Percentiles rank a stretch among this genome's conserved stretches.
These are phyloP conservation scores for Oreochromis mossambicus DNA, from an alignment of 2,797 vertebrate species.

Conservation along the genomic window DNA sequence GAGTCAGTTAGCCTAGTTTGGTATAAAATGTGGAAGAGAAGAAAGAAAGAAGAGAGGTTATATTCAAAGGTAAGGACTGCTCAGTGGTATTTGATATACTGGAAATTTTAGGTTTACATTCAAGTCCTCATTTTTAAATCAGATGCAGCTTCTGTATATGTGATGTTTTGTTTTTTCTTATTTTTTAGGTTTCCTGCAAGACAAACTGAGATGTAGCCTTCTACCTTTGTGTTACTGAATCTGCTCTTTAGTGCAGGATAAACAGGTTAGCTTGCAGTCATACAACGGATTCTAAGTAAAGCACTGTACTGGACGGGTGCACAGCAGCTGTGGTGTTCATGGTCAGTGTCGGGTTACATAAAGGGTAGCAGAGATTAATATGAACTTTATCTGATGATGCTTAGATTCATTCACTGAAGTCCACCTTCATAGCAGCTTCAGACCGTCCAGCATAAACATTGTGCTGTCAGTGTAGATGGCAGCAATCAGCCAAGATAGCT, in stretches of 20 bases:
- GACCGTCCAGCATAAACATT: background rate
- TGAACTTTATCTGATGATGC: background rate
- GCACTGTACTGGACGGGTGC: background rate
- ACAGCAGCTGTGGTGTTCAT: background rate
- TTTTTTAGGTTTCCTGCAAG: background rate
- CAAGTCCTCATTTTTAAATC: background rate
- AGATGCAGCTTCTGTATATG: background rate
- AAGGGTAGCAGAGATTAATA: background rate
- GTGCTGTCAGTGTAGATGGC: background rate
- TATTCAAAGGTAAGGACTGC: background rate
- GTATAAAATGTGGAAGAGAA: background rate
- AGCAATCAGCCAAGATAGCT: background rate
- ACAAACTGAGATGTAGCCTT: background rate
- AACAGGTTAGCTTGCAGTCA: background rate
- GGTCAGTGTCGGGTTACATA: background rate
- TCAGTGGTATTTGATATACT: background rate
- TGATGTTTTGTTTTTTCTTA: background rate
- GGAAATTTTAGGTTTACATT: background rate
- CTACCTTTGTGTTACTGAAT: background rate
- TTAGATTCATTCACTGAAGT: background rate
- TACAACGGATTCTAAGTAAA: background rate
- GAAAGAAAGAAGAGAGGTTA: background rate
- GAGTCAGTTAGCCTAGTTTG: background rate
- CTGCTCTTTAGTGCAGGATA: background rate
- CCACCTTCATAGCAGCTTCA: background rate